phyloP scores from a whole-genome alignment of 2,797 vertebrate genomes.

The Sebastolobus alascanus region DNA sequence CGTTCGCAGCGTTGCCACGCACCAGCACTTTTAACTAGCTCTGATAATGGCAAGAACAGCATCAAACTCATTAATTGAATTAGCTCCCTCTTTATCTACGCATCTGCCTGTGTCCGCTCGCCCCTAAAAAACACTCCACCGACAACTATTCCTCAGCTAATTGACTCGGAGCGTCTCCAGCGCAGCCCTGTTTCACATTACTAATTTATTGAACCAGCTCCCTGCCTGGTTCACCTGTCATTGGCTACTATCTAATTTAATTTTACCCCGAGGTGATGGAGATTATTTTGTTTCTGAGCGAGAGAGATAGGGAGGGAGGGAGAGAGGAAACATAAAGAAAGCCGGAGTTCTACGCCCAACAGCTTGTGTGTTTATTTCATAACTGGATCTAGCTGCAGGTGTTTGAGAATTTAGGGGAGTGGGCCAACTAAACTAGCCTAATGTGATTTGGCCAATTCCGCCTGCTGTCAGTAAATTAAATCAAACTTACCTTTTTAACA shows the following conservation, averaged over 20 bases:
- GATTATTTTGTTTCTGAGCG: constrained; percentile 52
- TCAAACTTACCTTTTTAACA: constrained; percentile 36
- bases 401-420: constrained; percentile 57
- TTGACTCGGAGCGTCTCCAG: constrained; percentile 58
- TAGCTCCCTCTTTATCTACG: constrained; percentile 79
- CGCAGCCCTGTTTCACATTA: constrained; percentile 49
- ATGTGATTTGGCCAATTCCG: constrained; percentile 55
- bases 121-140: constrained; percentile 69
- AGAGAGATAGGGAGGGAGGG: constrained; percentile 16
- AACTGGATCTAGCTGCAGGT: constrained; percentile 68
- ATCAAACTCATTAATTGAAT: constrained; percentile 85
- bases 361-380: constrained; percentile 63
- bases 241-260: constrained; percentile 64
- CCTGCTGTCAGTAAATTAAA: constrained; percentile 51
- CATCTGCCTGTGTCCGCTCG: constrained; percentile 76
- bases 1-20: constrained; percentile 74
- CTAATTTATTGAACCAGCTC: constrained; percentile 62
- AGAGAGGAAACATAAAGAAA: background rate
- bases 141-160: constrained; percentile 73
- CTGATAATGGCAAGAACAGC: constrained; percentile 82
- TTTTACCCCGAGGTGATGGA: constrained; percentile 49
- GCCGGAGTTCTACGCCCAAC: constrained; percentile 5
- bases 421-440: constrained; percentile 37
- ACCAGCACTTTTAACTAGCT: constrained; percentile 80
- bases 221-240: constrained; percentile 60